Conservation (phyloP, 2,113 vertebrate genomes). For the Thalassarche chlororhynchos region DNA sequence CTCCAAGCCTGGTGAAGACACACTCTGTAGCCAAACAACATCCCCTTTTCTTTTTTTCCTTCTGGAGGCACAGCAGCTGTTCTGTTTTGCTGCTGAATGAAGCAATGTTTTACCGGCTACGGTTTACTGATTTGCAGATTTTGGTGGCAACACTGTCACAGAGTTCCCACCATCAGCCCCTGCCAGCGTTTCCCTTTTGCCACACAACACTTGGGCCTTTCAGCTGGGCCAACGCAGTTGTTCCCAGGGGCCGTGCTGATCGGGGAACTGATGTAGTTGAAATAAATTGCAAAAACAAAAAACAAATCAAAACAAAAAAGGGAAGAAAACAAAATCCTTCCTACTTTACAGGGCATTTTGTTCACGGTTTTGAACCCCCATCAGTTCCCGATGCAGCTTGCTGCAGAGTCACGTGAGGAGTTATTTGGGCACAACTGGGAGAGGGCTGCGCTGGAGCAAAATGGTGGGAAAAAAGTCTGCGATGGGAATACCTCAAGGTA, state of each 20-base stretch:
- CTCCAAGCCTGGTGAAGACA: not conserved
- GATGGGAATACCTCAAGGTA: not conserved
- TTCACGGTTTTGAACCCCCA: not conserved
- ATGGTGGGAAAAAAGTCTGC: not conserved
- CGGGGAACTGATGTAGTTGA: not conserved
- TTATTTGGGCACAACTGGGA: not conserved
- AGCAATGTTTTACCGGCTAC: not conserved
- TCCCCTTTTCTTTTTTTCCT: not conserved
- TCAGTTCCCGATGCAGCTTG: not conserved
- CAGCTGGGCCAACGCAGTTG: not conserved
- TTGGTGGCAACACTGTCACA: not conserved
- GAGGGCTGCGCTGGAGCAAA: not conserved
- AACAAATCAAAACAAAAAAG: not conserved
- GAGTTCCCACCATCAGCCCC: not conserved
- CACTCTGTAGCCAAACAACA: not conserved
- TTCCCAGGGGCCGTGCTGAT: not conserved
- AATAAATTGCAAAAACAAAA: not conserved
- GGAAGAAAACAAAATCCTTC: not conserved
- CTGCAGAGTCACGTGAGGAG: not conserved
- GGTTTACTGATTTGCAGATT: constrained; percentile 12
- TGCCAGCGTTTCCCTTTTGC: not conserved
- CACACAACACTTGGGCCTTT: not conserved
- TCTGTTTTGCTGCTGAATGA: constrained; percentile 28
- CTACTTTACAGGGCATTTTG: not conserved
- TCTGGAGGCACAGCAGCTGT: constrained; percentile 21